Percentiles rank a stretch among this genome's conserved stretches.
phyloP scores from a whole-genome alignment of 2,888 invertebrate species.

The Acholoe squamosa region DNA sequence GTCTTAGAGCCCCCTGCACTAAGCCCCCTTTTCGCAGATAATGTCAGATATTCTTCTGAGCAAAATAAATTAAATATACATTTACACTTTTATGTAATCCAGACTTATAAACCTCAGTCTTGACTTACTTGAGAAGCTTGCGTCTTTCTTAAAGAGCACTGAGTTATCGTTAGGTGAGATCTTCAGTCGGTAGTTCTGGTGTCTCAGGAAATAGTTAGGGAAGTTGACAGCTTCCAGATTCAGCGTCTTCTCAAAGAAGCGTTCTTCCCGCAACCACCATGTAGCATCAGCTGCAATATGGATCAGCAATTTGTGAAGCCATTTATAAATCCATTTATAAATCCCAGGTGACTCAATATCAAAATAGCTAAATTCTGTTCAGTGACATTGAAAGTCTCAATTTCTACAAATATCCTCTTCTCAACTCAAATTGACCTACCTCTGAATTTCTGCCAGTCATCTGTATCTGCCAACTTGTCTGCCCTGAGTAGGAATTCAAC shows the following conservation, averaged over 20 bases:
- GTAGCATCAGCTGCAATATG: slow-evolving; percentile 18
- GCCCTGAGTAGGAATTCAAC: neutral
- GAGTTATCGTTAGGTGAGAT: neutral
- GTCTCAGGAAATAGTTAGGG: slow-evolving; percentile 12
- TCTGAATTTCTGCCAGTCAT: neutral
- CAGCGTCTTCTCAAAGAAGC: neutral
- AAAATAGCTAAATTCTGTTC: too few relatives aligned
- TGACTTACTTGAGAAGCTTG: slow-evolving; percentile 38
- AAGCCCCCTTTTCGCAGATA: too few relatives aligned
- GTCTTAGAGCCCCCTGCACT: too few relatives aligned
- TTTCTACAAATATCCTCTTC: too few relatives aligned
- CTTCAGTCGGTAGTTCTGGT: neutral
- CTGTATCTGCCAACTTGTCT: neutral
- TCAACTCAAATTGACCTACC: neutral
- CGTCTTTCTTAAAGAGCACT: neutral
- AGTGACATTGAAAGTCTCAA: too few relatives aligned
- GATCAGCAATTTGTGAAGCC: neutral
- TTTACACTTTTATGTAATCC: too few relatives aligned
- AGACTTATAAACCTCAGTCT: too few relatives aligned
- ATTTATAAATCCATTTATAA: too few relatives aligned
- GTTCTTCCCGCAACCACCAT: slow-evolving; percentile 22
- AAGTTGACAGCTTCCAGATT: slow-evolving; percentile 24
- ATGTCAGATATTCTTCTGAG: too few relatives aligned
- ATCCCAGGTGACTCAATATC: too few relatives aligned
- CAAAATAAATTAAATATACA: too few relatives aligned